Percentiles rank a stretch among this genome's conserved stretches.
phyloP scores from a whole-genome alignment of 2,797 vertebrate species.

The Mormyrops boulengeri region DNA sequence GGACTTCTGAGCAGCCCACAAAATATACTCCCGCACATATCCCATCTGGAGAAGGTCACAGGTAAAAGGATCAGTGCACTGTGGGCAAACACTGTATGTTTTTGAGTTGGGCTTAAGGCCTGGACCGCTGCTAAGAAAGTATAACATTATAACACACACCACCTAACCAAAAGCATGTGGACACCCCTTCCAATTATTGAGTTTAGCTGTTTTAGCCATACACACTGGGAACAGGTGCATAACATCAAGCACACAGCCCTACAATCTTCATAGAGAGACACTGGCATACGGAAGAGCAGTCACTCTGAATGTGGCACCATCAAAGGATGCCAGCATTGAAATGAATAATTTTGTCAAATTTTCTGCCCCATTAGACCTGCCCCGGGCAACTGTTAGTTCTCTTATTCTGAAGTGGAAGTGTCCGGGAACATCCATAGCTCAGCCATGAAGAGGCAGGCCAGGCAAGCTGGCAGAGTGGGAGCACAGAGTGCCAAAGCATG shows the following conservation, averaged over 20 bases:
- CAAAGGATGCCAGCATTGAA: neutral
- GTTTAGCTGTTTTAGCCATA: neutral
- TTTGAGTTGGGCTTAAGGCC: neutral
- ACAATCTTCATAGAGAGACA: neutral
- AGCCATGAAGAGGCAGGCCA: neutral
- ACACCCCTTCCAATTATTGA: neutral
- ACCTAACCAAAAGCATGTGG: neutral
- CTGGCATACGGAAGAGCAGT: neutral
- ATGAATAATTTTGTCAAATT: neutral
- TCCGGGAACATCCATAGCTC: neutral
- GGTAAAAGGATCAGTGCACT: neutral
- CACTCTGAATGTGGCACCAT: neutral
- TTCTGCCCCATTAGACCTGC: neutral
- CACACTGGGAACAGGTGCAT: neutral
- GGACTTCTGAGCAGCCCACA: constrained; percentile 92
- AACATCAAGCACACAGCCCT: neutral
- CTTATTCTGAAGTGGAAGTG: neutral
- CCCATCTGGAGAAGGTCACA: constrained; percentile 73
- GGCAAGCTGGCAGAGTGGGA: neutral
- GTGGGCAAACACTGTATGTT: neutral
- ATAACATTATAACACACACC: neutral
- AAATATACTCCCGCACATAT: constrained; percentile 91
- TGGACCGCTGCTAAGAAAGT: neutral
- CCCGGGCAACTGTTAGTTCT: neutral
- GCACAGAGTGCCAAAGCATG: neutral